phyloP scores from a whole-genome alignment of 2,888 invertebrate genomes.

The Tubulanus polymorphus region DNA sequence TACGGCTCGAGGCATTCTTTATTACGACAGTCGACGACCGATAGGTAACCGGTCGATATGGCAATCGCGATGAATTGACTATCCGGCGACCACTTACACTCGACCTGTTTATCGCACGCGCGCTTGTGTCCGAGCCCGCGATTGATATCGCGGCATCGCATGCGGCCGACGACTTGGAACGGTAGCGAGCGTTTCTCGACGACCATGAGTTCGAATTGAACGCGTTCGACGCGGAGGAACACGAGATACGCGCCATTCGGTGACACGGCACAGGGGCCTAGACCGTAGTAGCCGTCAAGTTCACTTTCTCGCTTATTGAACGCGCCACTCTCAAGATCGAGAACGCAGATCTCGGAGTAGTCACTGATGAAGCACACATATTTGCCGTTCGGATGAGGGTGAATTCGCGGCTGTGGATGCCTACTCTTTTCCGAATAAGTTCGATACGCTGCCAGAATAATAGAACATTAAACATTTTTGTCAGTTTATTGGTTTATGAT shows the following conservation, averaged over 20 bases:
- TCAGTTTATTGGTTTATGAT: background rate
- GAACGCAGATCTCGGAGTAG: slow-evolving; percentile 24
- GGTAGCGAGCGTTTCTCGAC: background rate
- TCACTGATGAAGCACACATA: slow-evolving; percentile 27
- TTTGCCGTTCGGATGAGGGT: slow-evolving; percentile 31
- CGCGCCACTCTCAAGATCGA: slow-evolving; percentile 18
- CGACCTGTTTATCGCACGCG: slow-evolving; percentile 25
- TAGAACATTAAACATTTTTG: background rate
- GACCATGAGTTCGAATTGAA: slow-evolving; percentile 20
- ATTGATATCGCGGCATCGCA: slow-evolving; percentile 21
- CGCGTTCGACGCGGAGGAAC: slow-evolving; percentile 23
- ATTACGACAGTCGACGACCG: slow-evolving; percentile 24
- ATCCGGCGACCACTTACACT: slow-evolving; percentile 38
- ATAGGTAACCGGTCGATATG: slow-evolving; percentile 23
- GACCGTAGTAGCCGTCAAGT: slow-evolving; percentile 22
- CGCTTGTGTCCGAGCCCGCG: slow-evolving; percentile 19
- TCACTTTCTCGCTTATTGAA: slow-evolving; percentile 23
- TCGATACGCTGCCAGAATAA: slow-evolving; percentile 26
- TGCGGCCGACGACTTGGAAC: slow-evolving; percentile 1
- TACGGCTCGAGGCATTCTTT: slow-evolving; percentile 14
- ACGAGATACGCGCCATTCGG: slow-evolving; percentile 33
- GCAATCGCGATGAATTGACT: slow-evolving; percentile 29
- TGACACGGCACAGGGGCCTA: slow-evolving; percentile 30
- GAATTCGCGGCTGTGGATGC: slow-evolving; percentile 28
- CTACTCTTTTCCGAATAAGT: slow-evolving; percentile 23